Evolutionary conservation across 2,113 vertebrate genomes (phyloP).

Genomic region (Sphaerodactylus townsendi): DNA sequence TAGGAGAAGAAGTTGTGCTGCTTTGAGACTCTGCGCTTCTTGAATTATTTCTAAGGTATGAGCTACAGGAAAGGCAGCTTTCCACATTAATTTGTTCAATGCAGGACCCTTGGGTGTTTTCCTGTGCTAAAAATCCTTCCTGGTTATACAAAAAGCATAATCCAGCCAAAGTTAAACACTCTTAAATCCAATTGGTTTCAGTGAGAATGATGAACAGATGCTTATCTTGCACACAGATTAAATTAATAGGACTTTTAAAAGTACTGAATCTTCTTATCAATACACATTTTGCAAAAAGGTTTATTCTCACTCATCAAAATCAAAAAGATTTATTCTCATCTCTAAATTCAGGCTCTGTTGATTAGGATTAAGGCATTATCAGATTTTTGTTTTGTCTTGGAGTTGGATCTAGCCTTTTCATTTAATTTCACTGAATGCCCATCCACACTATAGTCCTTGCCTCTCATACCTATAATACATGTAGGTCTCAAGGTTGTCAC

Average conservation of each 20-base stretch:
- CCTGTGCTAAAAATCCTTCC: background rate
- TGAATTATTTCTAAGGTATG: constrained; percentile 32
- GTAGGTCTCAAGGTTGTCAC: too few relatives aligned
- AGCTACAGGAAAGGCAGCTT: constrained; percentile 4
- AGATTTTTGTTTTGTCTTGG: too few relatives aligned
- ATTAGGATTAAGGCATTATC: too few relatives aligned
- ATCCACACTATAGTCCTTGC: too few relatives aligned
- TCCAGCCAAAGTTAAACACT: background rate
- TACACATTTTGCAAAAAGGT: background rate
- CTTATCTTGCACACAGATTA: background rate
- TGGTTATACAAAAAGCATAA: background rate
- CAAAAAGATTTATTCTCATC: too few relatives aligned
- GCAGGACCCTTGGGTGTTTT: constrained; percentile 26
- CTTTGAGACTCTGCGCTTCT: constrained; percentile 42
- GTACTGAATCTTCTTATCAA: background rate
- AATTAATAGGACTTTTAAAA: background rate
- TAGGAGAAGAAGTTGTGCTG: constrained; percentile 48
- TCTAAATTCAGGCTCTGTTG: too few relatives aligned
- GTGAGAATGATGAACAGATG: background rate
- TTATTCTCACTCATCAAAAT: background rate
- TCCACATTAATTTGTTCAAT: constrained; percentile 20
- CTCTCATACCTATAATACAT: too few relatives aligned
- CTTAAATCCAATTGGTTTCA: background rate
- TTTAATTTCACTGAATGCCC: too few relatives aligned
- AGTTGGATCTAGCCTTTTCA: too few relatives aligned